Evolutionary conservation across 1,140 invertebrate genomes (phyloP), one percentile per base, ranked within the genome.

Genomic region (Agraylea sexmaculata): DNA sequence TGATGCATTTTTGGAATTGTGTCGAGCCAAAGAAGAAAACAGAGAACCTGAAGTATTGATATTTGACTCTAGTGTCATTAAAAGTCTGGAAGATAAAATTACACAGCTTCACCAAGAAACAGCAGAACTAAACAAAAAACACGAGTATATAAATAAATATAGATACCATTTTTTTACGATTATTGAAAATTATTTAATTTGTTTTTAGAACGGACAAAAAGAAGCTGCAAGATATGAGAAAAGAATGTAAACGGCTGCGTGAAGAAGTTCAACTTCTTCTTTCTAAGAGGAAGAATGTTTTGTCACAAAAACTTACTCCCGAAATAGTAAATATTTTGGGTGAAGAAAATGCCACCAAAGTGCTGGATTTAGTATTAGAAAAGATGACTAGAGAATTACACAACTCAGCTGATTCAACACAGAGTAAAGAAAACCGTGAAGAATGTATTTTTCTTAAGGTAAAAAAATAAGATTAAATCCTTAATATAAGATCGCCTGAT

Each of bases 301-400:
- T n/a, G n/a, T n/a, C n/a, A n/a, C n/a, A n/a, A n/a, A n/a, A n/a
- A n/a, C n/a, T n/a, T n/a, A n/a, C n/a, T n/a, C n/a, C n/a, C n/a
- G n/a, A n/a, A n/a, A n/a, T n/a, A n/a, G n/a, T n/a, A 27, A 27
- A 8, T n/a, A 8, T 8, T 27, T 27, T 27, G n/a, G 30, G 12
- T 2, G 30, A 32, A 29, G 13, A 27, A 28, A 19, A 34, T 21
- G 36, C 36, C 5, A 19, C 28, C 10, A 17, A 25, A 29, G 31
- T 48, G 10, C 32, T 49, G 5, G 43, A 49, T 25, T 18, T 16
- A 11, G 47, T 45, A 12, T 40, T 49, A 11, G 30, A 34, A 21
- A 17, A 19, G 7, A 43, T 45, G 43, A 28, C 27, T 22, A 21
- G 32, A 18, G 28, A 41, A 17, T 49, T 49, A 23, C 15, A 45